Evolutionary conservation across 2,888 invertebrate genomes (phyloP).

Genomic region (Chydorus sphaericus): DNA sequence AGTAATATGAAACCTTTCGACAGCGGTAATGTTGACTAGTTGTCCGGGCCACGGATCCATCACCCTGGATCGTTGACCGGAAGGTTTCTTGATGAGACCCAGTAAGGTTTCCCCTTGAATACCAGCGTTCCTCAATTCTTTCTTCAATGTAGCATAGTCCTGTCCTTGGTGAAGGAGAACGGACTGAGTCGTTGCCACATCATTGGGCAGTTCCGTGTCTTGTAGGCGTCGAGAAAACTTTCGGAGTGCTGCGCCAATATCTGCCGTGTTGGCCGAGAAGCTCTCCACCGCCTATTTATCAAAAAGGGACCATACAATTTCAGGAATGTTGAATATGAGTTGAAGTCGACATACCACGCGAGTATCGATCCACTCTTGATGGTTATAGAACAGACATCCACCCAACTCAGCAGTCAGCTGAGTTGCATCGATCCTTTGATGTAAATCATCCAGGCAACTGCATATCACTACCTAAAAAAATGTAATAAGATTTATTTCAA

Average conservation of each 20-base stretch:
- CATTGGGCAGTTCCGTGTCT: slow-evolving; percentile 85
- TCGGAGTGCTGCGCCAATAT: slow-evolving; percentile 72
- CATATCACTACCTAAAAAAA: slow-evolving; percentile 49
- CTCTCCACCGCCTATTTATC: slow-evolving; percentile 73
- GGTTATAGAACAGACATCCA: slow-evolving; percentile 74
- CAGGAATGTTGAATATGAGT: neutral
- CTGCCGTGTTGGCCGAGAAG: slow-evolving; percentile 79
- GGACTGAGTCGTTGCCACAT: slow-evolving; percentile 75
- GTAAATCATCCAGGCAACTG: slow-evolving; percentile 68
- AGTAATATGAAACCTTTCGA: slow-evolving; percentile 60
- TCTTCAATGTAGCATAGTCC: slow-evolving; percentile 53
- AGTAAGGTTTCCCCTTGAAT: slow-evolving; percentile 78
- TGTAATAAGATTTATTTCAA: neutral
- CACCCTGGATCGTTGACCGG: slow-evolving; percentile 22
- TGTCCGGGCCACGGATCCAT: slow-evolving; percentile 28
- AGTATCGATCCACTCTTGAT: slow-evolving; percentile 93
- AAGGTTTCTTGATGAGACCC: slow-evolving; percentile 34
- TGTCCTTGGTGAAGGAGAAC: slow-evolving; percentile 57
- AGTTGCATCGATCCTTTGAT: slow-evolving; percentile 64
- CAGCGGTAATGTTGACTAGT: slow-evolving; percentile 64
- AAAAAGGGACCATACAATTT: slow-evolving; percentile 9
- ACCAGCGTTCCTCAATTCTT: slow-evolving; percentile 71
- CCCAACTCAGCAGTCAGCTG: slow-evolving; percentile 82
- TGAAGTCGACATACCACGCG: slow-evolving; percentile 55
- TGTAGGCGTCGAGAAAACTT: slow-evolving; percentile 75